These are phyloP conservation scores for Ophion ventricosus DNA, from an alignment of 2,888 invertebrate species.

Conservation along the genomic window DNA sequence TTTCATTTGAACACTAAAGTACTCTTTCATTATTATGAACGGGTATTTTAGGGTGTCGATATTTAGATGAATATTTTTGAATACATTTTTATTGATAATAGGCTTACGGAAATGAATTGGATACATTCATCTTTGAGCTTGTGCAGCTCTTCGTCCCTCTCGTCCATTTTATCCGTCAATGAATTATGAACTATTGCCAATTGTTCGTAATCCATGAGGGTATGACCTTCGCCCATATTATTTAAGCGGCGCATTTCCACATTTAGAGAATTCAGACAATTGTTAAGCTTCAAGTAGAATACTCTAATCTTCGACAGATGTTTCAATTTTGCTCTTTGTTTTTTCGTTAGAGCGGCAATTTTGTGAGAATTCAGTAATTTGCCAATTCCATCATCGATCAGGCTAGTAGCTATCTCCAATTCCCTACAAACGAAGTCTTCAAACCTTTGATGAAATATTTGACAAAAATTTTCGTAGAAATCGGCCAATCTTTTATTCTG, in stretches of 20 bases:
- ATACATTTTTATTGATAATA: not conserved
- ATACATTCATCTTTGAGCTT: slow-evolving; percentile 62
- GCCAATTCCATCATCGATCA: slow-evolving; percentile 16
- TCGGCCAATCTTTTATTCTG: slow-evolving; percentile 27
- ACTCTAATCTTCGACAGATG: slow-evolving; percentile 64
- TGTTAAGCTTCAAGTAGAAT: slow-evolving; percentile 56
- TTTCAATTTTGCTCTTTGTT: slow-evolving; percentile 51
- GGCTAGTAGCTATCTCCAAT: slow-evolving; percentile 54
- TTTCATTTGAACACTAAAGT: not conserved
- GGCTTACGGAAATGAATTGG: slow-evolving; percentile 60
- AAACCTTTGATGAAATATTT: slow-evolving; percentile 50
- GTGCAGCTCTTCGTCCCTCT: slow-evolving; percentile 63
- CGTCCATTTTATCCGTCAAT: slow-evolving; percentile 67
- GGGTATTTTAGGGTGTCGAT: no score
- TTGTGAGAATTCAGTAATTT: slow-evolving; percentile 19
- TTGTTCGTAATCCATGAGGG: slow-evolving; percentile 69
- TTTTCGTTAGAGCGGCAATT: slow-evolving; percentile 48
- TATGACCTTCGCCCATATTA: slow-evolving; percentile 65
- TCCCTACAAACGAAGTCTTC: slow-evolving; percentile 54
- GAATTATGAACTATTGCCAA: slow-evolving; percentile 58
- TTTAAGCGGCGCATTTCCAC: slow-evolving; percentile 50
- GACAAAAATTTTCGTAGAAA: slow-evolving; percentile 37
- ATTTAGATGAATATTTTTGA: not conserved
- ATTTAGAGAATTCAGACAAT: slow-evolving; percentile 48
- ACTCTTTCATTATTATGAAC: not conserved